phyloP scores from a whole-genome alignment of 2,113 vertebrate species.

The Cottus gobio region DNA sequence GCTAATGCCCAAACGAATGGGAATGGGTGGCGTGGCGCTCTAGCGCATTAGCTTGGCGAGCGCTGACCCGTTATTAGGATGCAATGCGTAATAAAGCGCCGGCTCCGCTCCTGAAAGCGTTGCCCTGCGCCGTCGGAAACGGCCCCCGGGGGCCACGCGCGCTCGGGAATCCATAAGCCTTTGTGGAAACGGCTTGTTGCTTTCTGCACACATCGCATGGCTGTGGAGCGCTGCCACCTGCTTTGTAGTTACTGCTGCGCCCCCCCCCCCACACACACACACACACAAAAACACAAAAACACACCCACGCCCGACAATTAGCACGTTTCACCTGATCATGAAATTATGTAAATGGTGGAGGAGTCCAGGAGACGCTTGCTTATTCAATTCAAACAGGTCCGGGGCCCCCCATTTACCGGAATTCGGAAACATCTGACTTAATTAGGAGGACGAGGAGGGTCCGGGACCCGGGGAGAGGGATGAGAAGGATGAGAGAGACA shows the following conservation, averaged over 20 bases:
- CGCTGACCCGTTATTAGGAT: constrained; percentile 71
- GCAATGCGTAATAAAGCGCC: constrained; percentile 73
- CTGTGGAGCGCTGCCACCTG: constrained; percentile 86
- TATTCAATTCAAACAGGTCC: constrained; percentile 92
- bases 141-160: constrained; percentile 14
- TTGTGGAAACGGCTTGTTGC: constrained; percentile 78
- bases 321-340: constrained; percentile 97
- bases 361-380: constrained; percentile 88
- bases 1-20: constrained; percentile 45
- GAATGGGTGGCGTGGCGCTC: constrained; percentile 43
- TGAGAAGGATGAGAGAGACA: constrained; percentile 74
- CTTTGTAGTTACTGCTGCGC: constrained; percentile 92
- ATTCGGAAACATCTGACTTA: constrained; percentile 99
- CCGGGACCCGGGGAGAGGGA: constrained; percentile 73
- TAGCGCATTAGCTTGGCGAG: constrained; percentile 47
- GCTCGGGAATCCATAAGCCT: constrained; percentile 79
- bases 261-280: constrained; percentile 58
- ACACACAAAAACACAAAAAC: constrained; percentile 56
- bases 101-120: constrained; percentile 64
- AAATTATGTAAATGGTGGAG: constrained; percentile 97
- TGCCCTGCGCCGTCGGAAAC: constrained; percentile 69
- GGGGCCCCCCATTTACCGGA: constrained; percentile 89
- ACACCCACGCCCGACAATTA: constrained; percentile 76
- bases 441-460: constrained; percentile 87
- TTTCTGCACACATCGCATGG: constrained; percentile 65